Evolutionary conservation across 2,797 vertebrate genomes (phyloP).

Genomic region (Luscinia luscinia): DNA sequence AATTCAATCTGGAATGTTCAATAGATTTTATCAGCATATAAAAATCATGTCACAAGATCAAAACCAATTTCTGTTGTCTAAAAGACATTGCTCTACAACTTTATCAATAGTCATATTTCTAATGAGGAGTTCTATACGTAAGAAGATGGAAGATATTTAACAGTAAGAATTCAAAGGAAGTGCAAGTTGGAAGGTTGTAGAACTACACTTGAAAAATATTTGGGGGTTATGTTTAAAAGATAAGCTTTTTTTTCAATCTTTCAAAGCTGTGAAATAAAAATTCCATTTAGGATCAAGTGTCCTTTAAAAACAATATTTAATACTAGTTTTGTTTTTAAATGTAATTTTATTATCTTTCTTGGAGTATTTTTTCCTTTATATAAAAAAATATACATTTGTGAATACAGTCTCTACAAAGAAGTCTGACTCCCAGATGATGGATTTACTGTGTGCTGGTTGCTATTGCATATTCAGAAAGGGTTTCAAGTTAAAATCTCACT

Average conservation of each 20-base stretch:
- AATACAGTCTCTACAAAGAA: neutral
- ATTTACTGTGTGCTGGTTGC: neutral
- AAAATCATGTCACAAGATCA: neutral
- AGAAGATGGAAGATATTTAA: neutral
- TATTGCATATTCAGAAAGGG: neutral
- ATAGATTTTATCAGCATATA: neutral
- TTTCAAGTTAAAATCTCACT: neutral
- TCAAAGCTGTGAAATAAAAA: neutral
- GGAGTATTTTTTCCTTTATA: neutral
- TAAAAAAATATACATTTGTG: neutral
- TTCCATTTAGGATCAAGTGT: neutral
- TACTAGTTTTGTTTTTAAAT: neutral
- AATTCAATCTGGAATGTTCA: neutral
- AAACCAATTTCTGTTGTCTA: neutral
- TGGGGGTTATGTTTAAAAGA: neutral
- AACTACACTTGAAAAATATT: neutral
- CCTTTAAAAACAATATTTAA: neutral
- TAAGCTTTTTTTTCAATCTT: neutral
- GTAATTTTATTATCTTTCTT: neutral
- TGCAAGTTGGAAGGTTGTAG: neutral
- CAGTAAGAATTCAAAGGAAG: neutral
- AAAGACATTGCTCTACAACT: neutral
- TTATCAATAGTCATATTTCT: neutral
- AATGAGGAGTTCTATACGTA: neutral
- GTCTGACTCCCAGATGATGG: neutral